Base-by-base conservation (phyloP, 2,888 invertebrate species). In the Apomyelois bistriatella region DNA sequence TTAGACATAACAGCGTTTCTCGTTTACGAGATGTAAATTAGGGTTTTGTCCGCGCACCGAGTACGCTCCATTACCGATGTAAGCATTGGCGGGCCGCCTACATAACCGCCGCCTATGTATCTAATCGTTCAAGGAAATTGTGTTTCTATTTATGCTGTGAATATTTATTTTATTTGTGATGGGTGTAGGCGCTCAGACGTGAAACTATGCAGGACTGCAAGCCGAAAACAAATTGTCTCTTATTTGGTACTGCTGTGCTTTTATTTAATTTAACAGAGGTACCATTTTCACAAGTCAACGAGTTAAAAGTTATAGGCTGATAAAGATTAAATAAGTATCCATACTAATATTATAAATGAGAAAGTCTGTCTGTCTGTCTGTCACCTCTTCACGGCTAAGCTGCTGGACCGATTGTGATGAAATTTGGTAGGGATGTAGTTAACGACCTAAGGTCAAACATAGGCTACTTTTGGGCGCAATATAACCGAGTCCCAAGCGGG, bases 161-260 rank as follows among this genome's bases (percentile, higher is more conserved):
- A 28, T 43, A 28, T 48, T 41, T 48, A 35, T 48, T 22, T 17
- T 35, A 32, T 48, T 48, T 35, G 32, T 41, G 35, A 32, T 16
- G 22, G 48, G 22, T 49, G 48, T 54, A 36, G 15, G 28, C 17
- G 43, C 43, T 41, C 30, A 30, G 38, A 36, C 30, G 36, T 28
- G 15, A 40, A 28, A 35, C 52, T 52, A 52, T 37, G 41, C 37
- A 41, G 61, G 56, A 63, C 61, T 66, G 66, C 65, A 65, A 68
- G 61, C 74, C 62, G 55, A 63, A 61, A 77, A 79, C 80, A 80
- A 81, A 82, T 80, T 74, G 74, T 73, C 76, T 81, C 76, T 78
- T 74, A 81, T 81, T 76, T 68, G 70, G 68, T 70, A 65, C 61
- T 70, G 70, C 70, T 74, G 78, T 78, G 77, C 79, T 3, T 22